phyloP scores from a whole-genome alignment of 23 tunicate genomes.

The Trididemnum clinides region DNA sequence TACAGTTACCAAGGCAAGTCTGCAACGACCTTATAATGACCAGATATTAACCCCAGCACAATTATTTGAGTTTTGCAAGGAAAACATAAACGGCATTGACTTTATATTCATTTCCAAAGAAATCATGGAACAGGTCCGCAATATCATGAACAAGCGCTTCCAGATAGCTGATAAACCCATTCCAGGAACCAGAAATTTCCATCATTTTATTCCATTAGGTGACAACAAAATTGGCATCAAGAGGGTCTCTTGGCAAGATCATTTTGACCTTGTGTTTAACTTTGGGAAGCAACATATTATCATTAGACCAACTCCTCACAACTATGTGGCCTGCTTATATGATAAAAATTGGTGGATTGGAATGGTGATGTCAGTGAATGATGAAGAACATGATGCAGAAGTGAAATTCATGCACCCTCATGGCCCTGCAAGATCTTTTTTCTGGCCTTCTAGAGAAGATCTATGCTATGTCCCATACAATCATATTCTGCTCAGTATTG shows the following conservation, averaged over 20 bases:
- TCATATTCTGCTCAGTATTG: too few species aligned
- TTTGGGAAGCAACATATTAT: slow-evolving; percentile 16
- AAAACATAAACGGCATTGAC: slow-evolving; percentile 18
- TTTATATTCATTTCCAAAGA: slow-evolving; percentile 22
- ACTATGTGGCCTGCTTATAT: slow-evolving; percentile 22
- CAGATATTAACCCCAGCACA: slow-evolving; percentile 27
- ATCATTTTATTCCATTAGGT: slow-evolving; percentile 27
- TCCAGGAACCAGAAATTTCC: slow-evolving; percentile 36
- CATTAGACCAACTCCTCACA: slow-evolving; percentile 31
- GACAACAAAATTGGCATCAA: slow-evolving; percentile 27
- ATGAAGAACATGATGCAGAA: too few species aligned
- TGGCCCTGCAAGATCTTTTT: too few species aligned
- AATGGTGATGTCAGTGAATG: too few species aligned
- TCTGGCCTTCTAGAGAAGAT: too few species aligned
- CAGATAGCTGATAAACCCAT: slow-evolving; percentile 14
- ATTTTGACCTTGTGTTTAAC: slow-evolving; percentile 30
- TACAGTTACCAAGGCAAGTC: slow-evolving; percentile 31
- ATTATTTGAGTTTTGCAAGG: slow-evolving; percentile 20
- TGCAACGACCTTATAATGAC: slow-evolving; percentile 29
- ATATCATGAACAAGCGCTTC: neutral
- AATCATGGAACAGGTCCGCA: slow-evolving; percentile 24
- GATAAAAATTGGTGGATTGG: too few species aligned
- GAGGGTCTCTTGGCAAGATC: slow-evolving; percentile 27
- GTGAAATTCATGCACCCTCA: too few species aligned
- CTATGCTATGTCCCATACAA: too few species aligned